Conservation (phyloP, 2,797 vertebrate genomes). For the Characodon lateralis region DNA sequence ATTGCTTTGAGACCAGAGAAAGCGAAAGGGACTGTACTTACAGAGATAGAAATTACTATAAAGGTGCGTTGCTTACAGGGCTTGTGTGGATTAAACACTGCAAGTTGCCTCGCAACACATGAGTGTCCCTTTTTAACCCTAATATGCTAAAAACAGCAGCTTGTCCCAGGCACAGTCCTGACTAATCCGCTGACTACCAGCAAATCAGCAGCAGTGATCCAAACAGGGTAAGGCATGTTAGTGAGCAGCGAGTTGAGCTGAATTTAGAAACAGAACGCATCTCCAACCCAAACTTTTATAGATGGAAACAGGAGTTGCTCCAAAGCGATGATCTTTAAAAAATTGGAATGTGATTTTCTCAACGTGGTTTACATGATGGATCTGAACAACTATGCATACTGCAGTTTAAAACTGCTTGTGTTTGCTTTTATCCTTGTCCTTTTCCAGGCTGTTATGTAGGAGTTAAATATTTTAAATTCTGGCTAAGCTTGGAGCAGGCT, state of each 20-base stretch:
- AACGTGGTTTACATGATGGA: conserved; percentile 49
- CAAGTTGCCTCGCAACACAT: conserved; percentile 46
- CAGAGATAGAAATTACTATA: conserved; percentile 32
- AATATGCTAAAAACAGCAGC: conserved; percentile 71
- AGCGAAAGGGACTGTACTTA: conserved; percentile 27
- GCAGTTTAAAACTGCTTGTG: conserved; percentile 56
- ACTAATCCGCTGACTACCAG: conserved; percentile 66
- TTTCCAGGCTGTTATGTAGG: conserved; percentile 83
- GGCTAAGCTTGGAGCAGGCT: conserved; percentile 74
- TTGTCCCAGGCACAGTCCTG: conserved; percentile 62
- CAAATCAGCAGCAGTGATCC: conserved; percentile 45
- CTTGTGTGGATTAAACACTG: conserved; percentile 55
- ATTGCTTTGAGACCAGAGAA: conserved; percentile 35
- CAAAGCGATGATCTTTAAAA: conserved; percentile 13
- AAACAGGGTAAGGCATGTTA: conserved; percentile 55
- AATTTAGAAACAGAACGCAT: conserved; percentile 27
- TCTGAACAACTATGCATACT: conserved; percentile 46
- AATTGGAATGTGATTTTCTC: conserved; percentile 37
- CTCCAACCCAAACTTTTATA: conserved; percentile 6
- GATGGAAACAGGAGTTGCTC: too few species aligned
- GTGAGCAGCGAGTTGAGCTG: conserved; percentile 44
- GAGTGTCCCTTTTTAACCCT: conserved; percentile 62
- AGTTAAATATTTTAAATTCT: conserved; percentile 90
- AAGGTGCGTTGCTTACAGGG: conserved; percentile 35
- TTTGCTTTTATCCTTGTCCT: conserved; percentile 72